These are phyloP conservation scores for Himantopus leucocephalus DNA, from an alignment of 2,113 vertebrate species.

Conservation along the genomic window DNA sequence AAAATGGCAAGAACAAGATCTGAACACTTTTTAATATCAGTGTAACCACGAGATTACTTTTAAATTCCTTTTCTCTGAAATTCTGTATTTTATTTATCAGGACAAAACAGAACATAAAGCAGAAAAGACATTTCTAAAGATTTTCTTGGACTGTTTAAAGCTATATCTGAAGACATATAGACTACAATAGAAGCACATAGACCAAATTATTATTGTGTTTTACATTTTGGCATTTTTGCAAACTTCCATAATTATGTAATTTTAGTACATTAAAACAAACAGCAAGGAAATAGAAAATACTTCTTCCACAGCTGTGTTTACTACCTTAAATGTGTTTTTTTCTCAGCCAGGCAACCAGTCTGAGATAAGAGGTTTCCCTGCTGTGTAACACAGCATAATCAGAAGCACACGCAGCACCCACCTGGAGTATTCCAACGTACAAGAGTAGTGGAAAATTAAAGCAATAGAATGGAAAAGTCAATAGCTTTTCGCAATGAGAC, in stretches of 20 bases:
- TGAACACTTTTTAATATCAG: slow-evolving; percentile 35
- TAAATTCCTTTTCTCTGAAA: slow-evolving; percentile 37
- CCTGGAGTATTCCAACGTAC: slow-evolving; percentile 61
- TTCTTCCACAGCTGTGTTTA: slow-evolving; percentile 79
- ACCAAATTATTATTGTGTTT: background rate
- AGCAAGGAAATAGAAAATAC: slow-evolving; percentile 68
- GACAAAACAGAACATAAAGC: background rate
- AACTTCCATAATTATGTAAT: slow-evolving; percentile 65
- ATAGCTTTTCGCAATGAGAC: slow-evolving; percentile 51
- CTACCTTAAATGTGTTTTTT: slow-evolving; percentile 49
- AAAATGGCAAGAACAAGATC: slow-evolving; percentile 34
- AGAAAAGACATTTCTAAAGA: background rate
- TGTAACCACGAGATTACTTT: slow-evolving; percentile 40
- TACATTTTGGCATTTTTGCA: slow-evolving; percentile 54
- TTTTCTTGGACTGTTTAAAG: background rate
- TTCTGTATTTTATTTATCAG: slow-evolving; percentile 12
- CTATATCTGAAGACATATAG: background rate
- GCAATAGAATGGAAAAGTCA: slow-evolving; percentile 66
- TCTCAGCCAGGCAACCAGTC: slow-evolving; percentile 63
- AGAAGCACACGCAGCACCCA: slow-evolving; percentile 55
- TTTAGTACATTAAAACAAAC: slow-evolving; percentile 73
- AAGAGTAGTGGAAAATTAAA: slow-evolving; percentile 66
- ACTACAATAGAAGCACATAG: background rate
- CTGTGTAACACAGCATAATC: slow-evolving; percentile 69
- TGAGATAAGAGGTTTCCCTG: slow-evolving; percentile 77